phyloP scores from a whole-genome alignment of 2,113 vertebrate species.

The human (Homo sapiens) region GRCh38 chr3:183487501-183488000 shows the following conservation, averaged over 20 bases:
- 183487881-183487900: not conserved
- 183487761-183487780: conserved; percentile 36
- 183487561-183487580: conserved; percentile 69
- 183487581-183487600: conserved; percentile 44
- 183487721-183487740: not conserved
- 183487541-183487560: not conserved
- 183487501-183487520: not conserved
- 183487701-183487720: conserved; percentile 21
- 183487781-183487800: not conserved
- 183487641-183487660: not conserved
- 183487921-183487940: conserved; percentile 37
- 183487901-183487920: conserved; percentile 16
- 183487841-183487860: not conserved
- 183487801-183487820: not conserved
- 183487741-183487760: not conserved
- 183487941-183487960: not conserved
- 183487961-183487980: conserved; percentile 12
- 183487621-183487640: conserved; percentile 26
- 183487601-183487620: conserved; percentile 15
- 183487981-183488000: conserved; percentile 47
- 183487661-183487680: conserved; percentile 44
- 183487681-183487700: not conserved
- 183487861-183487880: not conserved
- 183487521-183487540: not conserved
- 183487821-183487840: not conserved